phyloP scores from a whole-genome alignment of 2,888 invertebrate genomes.

The Metopia argyrocephala region DNA sequence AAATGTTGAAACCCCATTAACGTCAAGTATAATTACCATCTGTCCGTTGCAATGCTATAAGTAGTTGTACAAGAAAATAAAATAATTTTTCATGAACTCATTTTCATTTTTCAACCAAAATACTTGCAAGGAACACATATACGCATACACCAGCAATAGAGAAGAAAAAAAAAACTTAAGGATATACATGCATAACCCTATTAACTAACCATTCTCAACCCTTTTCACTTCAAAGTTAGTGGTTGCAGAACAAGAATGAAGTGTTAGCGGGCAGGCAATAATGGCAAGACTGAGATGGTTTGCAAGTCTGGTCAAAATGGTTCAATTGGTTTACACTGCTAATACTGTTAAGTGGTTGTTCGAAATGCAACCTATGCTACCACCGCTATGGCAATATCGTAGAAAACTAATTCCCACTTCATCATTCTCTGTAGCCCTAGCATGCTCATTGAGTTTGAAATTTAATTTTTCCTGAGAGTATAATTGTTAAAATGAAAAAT shows the following conservation, averaged over 20 bases:
- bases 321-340: constrained; percentile 45
- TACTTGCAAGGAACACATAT: too few species aligned
- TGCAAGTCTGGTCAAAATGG: constrained; percentile 21
- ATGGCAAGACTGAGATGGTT: constrained; percentile 9
- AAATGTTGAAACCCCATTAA: constrained; percentile 40
- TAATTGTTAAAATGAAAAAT: constrained; percentile 4
- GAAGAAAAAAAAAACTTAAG: constrained; percentile 6
- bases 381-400: background rate
- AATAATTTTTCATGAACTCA: constrained; percentile 67
- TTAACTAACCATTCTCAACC: constrained; percentile 13
- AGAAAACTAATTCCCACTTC: background rate
- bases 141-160: background rate
- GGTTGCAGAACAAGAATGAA: constrained; percentile 5
- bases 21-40: constrained; percentile 68
- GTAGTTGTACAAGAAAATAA: constrained; percentile 34
- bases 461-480: constrained; percentile 17
- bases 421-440: background rate
- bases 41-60: constrained; percentile 58
- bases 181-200: constrained; percentile 30
- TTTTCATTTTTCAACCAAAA: constrained; percentile 61
- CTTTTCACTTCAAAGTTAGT: constrained; percentile 5
- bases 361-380: constrained; percentile 29
- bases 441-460: background rate
- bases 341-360: constrained; percentile 44
- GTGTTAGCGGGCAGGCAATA: background rate